Evolutionary conservation across 2,797 vertebrate genomes (phyloP).

Genomic region (Ptychobarbus kaznakovi): DNA sequence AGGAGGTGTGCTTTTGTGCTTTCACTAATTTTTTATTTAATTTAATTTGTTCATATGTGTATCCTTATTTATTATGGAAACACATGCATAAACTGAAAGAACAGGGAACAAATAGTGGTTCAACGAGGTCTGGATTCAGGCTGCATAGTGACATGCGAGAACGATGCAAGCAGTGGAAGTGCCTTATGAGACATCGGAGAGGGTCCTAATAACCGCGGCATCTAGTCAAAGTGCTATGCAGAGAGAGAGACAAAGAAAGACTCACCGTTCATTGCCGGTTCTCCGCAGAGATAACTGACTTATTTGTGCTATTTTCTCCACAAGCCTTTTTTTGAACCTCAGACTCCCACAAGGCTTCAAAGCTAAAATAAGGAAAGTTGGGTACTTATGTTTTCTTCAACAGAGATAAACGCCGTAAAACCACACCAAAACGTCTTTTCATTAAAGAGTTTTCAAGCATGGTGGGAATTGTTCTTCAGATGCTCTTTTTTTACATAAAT

Average conservation of each 20-base stretch:
- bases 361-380: constrained; percentile 26
- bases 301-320: constrained; percentile 54
- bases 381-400: constrained; percentile 37
- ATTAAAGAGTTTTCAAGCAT: constrained; percentile 32
- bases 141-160: constrained; percentile 68
- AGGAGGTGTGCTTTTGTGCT: constrained; percentile 66
- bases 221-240: constrained; percentile 52
- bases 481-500: neutral
- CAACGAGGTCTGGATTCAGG: constrained; percentile 62
- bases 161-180: constrained; percentile 63
- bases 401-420: constrained; percentile 37
- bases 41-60: constrained; percentile 40
- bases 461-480: constrained; percentile 10
- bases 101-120: constrained; percentile 32
- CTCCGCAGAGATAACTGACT: constrained; percentile 50
- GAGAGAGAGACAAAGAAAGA: constrained; percentile 58
- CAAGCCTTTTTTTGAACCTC: constrained; percentile 25
- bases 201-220: constrained; percentile 66
- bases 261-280: constrained; percentile 45
- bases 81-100: neutral
- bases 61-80: neutral
- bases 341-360: constrained; percentile 43
- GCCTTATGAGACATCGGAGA: constrained; percentile 59
- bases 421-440: constrained; percentile 24
- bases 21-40: constrained; percentile 52